Evolutionary conservation across 2,797 vertebrate species (phyloP).

Genomic region (Myotis daubentonii): DNA sequence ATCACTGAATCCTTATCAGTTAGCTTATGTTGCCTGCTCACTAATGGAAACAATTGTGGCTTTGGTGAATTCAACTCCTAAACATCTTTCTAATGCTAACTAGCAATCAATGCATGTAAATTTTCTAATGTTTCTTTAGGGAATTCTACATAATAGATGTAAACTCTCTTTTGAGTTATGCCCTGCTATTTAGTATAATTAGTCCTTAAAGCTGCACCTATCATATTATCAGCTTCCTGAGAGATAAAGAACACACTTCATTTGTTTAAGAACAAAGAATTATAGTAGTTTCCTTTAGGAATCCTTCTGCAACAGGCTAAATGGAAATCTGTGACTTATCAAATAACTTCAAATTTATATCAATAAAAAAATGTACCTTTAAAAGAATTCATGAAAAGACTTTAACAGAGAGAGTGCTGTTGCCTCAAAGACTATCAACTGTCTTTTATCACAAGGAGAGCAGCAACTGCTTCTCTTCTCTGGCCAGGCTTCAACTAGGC

Average conservation of each 20-base stretch:
- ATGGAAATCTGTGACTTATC: constrained; percentile 81
- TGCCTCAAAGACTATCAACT: constrained; percentile 38
- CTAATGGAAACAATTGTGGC: constrained; percentile 86
- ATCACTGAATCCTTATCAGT: constrained; percentile 86
- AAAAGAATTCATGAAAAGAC: constrained; percentile 65
- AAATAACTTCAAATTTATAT: constrained; percentile 79
- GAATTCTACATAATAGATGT: constrained; percentile 87
- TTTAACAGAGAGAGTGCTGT: constrained; percentile 60
- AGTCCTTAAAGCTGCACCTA: constrained; percentile 85
- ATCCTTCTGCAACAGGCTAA: constrained; percentile 81
- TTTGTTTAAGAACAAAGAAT: constrained; percentile 87
- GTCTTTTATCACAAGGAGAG: constrained; percentile 1
- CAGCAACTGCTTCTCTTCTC: background rate
- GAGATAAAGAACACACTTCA: constrained; percentile 85
- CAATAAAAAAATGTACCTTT: constrained; percentile 75
- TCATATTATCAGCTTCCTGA: constrained; percentile 84
- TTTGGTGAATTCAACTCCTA: constrained; percentile 84
- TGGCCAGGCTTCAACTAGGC: background rate
- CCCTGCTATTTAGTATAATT: constrained; percentile 86
- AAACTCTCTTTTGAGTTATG: constrained; percentile 86
- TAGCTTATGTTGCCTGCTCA: constrained; percentile 83
- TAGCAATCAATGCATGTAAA: constrained; percentile 87
- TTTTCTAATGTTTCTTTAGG: constrained; percentile 88
- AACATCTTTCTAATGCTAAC: constrained; percentile 86
- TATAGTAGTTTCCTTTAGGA: constrained; percentile 84